phyloP scores from a whole-genome alignment of 1,140 invertebrate genomes.

The Hypsibius dujardini region DNA sequence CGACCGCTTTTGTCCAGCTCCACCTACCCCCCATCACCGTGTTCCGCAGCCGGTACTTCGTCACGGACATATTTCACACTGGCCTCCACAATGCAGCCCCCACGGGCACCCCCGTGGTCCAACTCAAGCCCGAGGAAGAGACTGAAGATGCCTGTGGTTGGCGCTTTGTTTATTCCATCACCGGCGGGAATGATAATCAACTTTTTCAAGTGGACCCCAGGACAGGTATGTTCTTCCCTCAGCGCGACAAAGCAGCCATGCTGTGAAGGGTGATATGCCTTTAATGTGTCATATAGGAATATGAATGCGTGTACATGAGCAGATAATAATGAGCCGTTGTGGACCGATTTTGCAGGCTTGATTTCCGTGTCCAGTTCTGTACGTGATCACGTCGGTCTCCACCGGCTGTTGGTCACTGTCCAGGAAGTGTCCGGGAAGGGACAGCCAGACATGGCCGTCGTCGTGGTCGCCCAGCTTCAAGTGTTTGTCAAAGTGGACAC shows the following conservation, averaged over 20 bases:
- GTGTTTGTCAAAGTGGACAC: conserved; percentile 11
- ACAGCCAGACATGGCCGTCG: too few relatives aligned
- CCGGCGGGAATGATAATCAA: neutral
- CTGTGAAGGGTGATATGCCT: too few relatives aligned
- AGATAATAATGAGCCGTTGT: conserved; percentile 2
- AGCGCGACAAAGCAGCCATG: too few relatives aligned
- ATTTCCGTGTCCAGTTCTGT: neutral
- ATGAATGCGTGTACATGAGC: too few relatives aligned
- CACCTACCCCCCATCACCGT: neutral
- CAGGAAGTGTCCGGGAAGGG: neutral
- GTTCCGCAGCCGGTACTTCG: neutral
- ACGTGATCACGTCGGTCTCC: neutral
- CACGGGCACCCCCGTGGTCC: neutral
- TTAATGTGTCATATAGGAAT: too few relatives aligned
- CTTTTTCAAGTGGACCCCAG: neutral
- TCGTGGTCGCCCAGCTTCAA: neutral
- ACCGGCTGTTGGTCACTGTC: neutral
- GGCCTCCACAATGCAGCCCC: neutral
- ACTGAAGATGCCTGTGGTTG: neutral
- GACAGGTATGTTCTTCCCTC: too few relatives aligned
- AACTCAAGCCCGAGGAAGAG: neutral
- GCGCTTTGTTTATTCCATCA: neutral
- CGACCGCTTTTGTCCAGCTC: neutral
- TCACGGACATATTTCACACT: neutral
- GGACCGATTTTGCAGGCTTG: neutral